phyloP scores from a whole-genome alignment of 1,140 invertebrate species.

The Brachionus plicatilis region DNA sequence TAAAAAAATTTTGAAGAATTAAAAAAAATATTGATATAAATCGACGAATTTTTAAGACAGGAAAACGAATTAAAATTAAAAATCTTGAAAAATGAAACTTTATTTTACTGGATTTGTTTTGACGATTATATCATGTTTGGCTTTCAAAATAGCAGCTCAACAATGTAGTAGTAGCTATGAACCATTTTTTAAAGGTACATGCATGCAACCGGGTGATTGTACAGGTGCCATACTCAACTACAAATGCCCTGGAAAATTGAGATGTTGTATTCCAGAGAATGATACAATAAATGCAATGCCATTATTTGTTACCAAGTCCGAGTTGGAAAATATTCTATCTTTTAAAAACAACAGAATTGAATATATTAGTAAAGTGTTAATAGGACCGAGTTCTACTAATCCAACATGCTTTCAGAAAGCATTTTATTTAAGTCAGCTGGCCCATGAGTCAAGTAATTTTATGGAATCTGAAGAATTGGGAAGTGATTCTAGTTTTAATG shows the following conservation, averaged over 20 bases:
- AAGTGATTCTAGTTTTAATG: neutral
- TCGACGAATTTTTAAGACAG: too few species aligned
- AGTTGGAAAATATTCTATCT: neutral
- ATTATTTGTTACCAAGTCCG: neutral
- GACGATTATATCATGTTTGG: neutral
- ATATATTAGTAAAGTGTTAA: neutral
- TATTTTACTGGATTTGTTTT: too few species aligned
- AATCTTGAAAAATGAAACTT: too few species aligned
- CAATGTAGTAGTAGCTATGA: neutral
- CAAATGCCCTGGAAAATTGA: neutral
- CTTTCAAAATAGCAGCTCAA: neutral
- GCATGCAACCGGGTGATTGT: neutral
- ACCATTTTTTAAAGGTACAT: neutral
- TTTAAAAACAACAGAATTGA: neutral
- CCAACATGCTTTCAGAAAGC: neutral
- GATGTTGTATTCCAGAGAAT: neutral
- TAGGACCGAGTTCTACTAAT: neutral
- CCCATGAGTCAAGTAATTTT: neutral
- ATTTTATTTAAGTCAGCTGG: neutral
- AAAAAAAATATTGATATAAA: too few species aligned
- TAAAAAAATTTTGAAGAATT: too few species aligned
- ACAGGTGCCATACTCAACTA: neutral
- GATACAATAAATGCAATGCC: neutral
- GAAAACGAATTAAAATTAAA: too few species aligned
- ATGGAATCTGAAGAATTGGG: neutral